Evolutionary conservation across 2,797 vertebrate genomes (phyloP).

Genomic region (Euthynnus affinis): DNA sequence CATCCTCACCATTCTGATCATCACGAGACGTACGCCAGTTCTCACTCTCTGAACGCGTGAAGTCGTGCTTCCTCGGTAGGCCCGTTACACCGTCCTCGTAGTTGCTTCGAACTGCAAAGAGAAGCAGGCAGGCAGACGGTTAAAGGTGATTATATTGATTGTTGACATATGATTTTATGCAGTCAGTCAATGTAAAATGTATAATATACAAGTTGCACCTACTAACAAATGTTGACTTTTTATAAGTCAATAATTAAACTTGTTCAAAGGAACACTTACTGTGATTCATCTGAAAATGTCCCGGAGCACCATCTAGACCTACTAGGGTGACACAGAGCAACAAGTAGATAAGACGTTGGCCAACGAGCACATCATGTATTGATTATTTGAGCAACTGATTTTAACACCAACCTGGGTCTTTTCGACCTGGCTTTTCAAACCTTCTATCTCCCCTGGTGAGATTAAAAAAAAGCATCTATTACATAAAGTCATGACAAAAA

Average conservation of each 20-base stretch:
- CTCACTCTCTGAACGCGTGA: conserved; percentile 96
- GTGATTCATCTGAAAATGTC: conserved; percentile 88
- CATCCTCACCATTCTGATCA: conserved; percentile 95
- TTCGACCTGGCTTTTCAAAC: conserved; percentile 99
- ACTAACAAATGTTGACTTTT: neutral
- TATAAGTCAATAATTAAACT: conserved; percentile 5
- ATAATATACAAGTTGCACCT: neutral
- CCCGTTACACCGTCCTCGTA: conserved; percentile 92
- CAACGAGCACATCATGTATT: conserved; percentile 16
- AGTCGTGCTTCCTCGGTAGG: conserved; percentile 93
- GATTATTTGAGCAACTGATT: conserved; percentile 37
- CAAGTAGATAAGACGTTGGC: conserved; percentile 30
- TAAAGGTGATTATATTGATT: neutral
- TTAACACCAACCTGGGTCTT: conserved; percentile 94
- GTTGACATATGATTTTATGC: neutral
- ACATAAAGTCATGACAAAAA: neutral
- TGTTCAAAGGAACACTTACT: conserved; percentile 76
- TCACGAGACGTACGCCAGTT: conserved; percentile 97
- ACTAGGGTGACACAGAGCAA: conserved; percentile 42
- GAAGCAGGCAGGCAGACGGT: neutral
- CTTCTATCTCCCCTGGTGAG: conserved; percentile 93
- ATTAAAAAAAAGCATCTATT: conserved; percentile 16
- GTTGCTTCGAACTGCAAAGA: conserved; percentile 90
- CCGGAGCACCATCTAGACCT: conserved; percentile 77
- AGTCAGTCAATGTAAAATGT: neutral